Evolutionary conservation across 2,113 vertebrate species (phyloP).

Genomic region (Micromys minutus): DNA sequence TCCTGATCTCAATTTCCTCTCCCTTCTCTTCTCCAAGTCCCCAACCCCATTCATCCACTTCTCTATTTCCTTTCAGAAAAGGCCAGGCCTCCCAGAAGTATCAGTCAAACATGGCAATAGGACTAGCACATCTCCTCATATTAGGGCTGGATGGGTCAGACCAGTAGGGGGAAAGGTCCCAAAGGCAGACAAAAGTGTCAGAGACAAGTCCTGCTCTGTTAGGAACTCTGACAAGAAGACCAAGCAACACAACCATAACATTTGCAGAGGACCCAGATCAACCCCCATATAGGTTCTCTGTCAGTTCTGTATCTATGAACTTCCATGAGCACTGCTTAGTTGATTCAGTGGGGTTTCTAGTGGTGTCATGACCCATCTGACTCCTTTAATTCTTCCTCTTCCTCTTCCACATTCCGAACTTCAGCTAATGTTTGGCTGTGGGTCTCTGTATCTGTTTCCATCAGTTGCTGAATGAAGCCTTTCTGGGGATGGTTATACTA

Average conservation of each 20-base stretch:
- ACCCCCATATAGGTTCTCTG: not conserved
- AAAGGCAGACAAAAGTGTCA: not conserved
- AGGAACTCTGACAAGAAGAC: not conserved
- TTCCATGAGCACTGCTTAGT: not conserved
- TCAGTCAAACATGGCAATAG: not conserved
- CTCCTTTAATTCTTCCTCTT: not conserved
- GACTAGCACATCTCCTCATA: not conserved
- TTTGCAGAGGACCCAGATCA: not conserved
- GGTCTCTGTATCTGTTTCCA: too few species aligned
- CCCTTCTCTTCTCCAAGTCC: not conserved
- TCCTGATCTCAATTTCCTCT: not conserved
- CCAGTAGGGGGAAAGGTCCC: not conserved
- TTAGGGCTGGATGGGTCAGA: not conserved
- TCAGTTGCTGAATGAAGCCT: too few species aligned
- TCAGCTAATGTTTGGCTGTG: not conserved
- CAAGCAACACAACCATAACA: not conserved
- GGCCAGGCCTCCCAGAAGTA: not conserved
- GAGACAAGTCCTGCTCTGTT: not conserved
- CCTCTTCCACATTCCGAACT: not conserved
- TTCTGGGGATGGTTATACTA: too few species aligned
- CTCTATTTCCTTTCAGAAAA: not conserved
- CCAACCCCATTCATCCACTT: not conserved
- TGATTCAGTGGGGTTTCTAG: not conserved
- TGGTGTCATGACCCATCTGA: not conserved
- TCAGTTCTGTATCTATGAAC: not conserved